A percentile compares a stretch with the other conserved stretches of the same genome.
phyloP scores from a whole-genome alignment of 2,797 vertebrate genomes.

The Halcyon smyrnensis region DNA sequence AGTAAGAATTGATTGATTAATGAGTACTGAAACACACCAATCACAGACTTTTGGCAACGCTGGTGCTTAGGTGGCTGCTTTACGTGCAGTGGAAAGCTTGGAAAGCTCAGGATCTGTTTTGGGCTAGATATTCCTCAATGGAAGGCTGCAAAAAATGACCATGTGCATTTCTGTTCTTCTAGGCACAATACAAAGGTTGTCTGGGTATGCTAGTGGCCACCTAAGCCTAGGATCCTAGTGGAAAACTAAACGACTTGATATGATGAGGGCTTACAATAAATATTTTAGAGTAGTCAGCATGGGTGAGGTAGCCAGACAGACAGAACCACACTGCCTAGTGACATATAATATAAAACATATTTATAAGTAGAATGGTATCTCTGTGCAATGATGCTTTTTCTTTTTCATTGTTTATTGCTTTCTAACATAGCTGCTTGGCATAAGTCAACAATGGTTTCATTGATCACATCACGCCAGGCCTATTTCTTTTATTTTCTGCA shows the following conservation, averaged over 20 bases:
- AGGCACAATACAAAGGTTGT: background rate
- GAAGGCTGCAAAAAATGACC: background rate
- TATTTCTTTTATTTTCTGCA: background rate
- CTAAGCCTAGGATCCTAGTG: background rate
- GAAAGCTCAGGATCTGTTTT: background rate
- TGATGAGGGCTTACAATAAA: background rate
- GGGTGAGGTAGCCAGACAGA: background rate
- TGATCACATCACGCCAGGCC: background rate
- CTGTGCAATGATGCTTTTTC: background rate
- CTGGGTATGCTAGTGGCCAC: background rate
- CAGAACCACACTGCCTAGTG: background rate
- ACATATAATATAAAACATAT: rapidly evolving
- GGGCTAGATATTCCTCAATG: background rate
- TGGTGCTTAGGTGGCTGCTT: background rate
- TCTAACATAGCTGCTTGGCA: background rate
- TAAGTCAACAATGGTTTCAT: background rate
- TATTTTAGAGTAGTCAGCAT: background rate
- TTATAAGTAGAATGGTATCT: background rate
- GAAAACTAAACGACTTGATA: background rate
- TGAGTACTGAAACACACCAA: background rate
- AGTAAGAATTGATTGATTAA: background rate
- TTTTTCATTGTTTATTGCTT: background rate
- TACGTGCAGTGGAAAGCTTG: background rate
- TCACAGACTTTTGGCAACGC: background rate
- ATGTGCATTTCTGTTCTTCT: background rate